phyloP scores from a whole-genome alignment of 2,888 invertebrate genomes.

The Drosophila phalerata region DNA sequence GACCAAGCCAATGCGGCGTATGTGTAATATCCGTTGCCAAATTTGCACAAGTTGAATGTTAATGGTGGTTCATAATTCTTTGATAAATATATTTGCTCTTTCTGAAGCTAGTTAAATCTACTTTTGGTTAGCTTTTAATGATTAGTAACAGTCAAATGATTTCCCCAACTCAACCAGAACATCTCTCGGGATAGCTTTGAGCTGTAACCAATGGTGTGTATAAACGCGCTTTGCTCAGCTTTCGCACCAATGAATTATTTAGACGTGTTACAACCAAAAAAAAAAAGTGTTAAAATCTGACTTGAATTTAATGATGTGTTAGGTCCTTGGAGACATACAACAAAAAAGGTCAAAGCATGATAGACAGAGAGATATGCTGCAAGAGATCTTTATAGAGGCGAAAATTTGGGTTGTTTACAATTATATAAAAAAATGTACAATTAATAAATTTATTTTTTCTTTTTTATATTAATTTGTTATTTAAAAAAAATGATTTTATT shows the following conservation, averaged over 20 bases:
- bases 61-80: not conserved
- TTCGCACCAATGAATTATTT: conserved; percentile 54
- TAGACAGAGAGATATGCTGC: not conserved
- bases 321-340: conserved; percentile 1
- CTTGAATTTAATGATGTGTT: conserved; percentile 31
- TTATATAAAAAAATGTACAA: too few species aligned
- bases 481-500: too few species aligned
- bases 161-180: conserved; percentile 7
- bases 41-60: not conserved
- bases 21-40: conserved; percentile 11
- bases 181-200: conserved; percentile 8
- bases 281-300: conserved; percentile 52
- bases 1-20: conserved; percentile 7
- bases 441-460: too few species aligned
- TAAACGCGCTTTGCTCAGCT: conserved; percentile 48
- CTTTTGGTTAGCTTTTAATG: not conserved
- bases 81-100: not conserved
- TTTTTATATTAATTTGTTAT: too few species aligned
- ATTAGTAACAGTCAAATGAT: conserved; percentile 14
- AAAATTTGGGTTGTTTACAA: not conserved
- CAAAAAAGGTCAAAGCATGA: too few species aligned
- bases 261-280: conserved; percentile 12
- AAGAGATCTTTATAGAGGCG: not conserved
- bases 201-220: conserved; percentile 42
- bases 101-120: not conserved